These are phyloP conservation scores for Anguilla pacifica DNA, from an alignment of 2,797 vertebrate species.

Conservation along the genomic window DNA sequence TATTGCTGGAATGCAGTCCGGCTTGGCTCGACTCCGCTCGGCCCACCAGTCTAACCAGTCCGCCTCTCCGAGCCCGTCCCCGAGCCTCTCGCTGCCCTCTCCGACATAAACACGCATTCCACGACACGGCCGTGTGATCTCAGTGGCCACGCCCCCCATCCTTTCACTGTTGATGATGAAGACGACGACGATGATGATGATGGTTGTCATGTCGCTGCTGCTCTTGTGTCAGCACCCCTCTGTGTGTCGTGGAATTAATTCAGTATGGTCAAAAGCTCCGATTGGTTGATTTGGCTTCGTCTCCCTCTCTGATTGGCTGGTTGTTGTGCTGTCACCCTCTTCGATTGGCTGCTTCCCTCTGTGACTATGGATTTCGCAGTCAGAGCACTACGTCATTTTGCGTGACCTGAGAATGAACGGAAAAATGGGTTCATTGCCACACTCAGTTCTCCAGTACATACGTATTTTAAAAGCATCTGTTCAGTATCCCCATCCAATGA, in stretches of 20 bases:
- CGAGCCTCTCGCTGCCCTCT: conserved; percentile 29
- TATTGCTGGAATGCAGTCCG: not conserved
- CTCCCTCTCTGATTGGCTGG: not conserved
- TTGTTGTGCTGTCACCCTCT: not conserved
- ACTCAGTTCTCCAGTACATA: not conserved
- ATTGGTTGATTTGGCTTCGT: not conserved
- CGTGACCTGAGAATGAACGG: not conserved
- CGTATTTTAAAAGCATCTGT: not conserved
- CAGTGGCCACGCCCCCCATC: not conserved
- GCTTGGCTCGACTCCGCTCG: not conserved
- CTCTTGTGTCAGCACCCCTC: not conserved
- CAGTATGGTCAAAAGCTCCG: not conserved
- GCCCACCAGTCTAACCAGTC: conserved; percentile 14
- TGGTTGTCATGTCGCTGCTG: not conserved
- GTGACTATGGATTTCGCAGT: not conserved
- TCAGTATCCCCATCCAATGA: not conserved
- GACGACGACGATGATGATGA: not conserved
- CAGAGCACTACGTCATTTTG: not conserved
- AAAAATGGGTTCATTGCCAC: not conserved
- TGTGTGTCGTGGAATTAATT: not conserved
- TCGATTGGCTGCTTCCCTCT: not conserved
- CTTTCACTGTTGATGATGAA: not conserved
- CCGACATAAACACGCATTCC: not conserved
- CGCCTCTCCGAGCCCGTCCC: conserved; percentile 19
- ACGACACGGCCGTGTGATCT: conserved; percentile 27